These are phyloP conservation scores for Cynopterus brachyotis DNA, from an alignment of 2,113 vertebrate species.

Conservation along the genomic window DNA sequence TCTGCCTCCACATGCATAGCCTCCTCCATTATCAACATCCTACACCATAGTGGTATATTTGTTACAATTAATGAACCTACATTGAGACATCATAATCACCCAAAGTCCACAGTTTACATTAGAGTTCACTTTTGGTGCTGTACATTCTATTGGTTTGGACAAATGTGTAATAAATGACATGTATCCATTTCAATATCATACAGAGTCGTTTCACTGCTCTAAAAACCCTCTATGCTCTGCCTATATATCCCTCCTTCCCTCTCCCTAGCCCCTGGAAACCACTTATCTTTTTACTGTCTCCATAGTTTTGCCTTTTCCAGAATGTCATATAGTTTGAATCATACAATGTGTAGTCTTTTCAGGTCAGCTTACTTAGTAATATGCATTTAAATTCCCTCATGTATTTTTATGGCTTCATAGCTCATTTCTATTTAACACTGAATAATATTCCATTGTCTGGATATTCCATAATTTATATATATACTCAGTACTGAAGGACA, in stretches of 20 bases:
- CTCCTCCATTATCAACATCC: neutral
- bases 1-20: neutral
- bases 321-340: neutral
- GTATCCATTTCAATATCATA: neutral
- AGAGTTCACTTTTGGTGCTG: neutral
- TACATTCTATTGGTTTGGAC: neutral
- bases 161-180: neutral
- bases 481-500: neutral
- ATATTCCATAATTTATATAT: neutral
- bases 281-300: neutral
- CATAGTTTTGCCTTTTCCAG: conserved; percentile 1
- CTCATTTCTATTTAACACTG: neutral
- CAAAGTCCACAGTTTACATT: neutral
- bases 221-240: conserved; percentile 1
- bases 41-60: neutral
- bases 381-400: neutral
- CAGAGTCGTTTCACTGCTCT: neutral
- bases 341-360: neutral
- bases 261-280: neutral
- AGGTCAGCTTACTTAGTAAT: neutral
- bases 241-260: neutral
- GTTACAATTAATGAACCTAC: neutral
- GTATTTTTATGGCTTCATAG: neutral
- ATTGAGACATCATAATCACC: neutral
- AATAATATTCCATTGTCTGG: neutral